Conservation (phyloP, 2,113 vertebrate genomes). For the Alligator sinensis region DNA sequence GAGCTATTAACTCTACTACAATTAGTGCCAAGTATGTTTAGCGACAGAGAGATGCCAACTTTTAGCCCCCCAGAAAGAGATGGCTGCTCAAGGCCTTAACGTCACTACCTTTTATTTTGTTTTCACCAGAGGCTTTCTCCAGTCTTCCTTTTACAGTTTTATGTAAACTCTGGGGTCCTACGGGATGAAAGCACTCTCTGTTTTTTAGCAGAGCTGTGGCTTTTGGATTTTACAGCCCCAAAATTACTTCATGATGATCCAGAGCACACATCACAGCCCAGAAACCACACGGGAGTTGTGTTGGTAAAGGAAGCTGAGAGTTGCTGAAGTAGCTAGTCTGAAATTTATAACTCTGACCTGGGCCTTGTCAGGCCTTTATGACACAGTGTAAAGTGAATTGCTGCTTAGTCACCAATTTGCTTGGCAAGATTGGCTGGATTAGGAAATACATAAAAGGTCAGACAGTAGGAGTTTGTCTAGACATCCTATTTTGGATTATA, state of each 20-base stretch:
- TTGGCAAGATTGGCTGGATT: constrained; percentile 77
- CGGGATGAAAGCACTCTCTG: constrained; percentile 72
- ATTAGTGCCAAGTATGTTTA: background rate
- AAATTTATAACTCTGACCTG: constrained; percentile 81
- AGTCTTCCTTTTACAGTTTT: constrained; percentile 55
- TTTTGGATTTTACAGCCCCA: constrained; percentile 73
- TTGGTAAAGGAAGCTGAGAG: constrained; percentile 64
- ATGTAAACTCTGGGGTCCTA: constrained; percentile 70
- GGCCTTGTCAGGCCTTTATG: constrained; percentile 78
- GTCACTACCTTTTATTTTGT: background rate
- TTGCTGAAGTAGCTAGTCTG: constrained; percentile 76
- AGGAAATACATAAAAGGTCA: constrained; percentile 84
- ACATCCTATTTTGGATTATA: constrained; percentile 82
- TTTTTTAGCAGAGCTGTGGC: constrained; percentile 66
- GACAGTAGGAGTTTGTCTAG: constrained; percentile 87
- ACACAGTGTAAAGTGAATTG: constrained; percentile 77
- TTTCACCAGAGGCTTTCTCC: constrained; percentile 49
- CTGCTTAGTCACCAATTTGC: constrained; percentile 84
- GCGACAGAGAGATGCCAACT: background rate
- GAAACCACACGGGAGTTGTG: constrained; percentile 75
- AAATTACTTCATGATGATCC: constrained; percentile 78
- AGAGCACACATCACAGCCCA: constrained; percentile 75
- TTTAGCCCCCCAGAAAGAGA: background rate
- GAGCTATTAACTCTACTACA: background rate
- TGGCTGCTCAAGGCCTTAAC: background rate